Evolutionary conservation across 2,797 vertebrate species (phyloP), one percentile per base, ranked within the genome.

Genomic region (Clarias platycephalus): DNA sequence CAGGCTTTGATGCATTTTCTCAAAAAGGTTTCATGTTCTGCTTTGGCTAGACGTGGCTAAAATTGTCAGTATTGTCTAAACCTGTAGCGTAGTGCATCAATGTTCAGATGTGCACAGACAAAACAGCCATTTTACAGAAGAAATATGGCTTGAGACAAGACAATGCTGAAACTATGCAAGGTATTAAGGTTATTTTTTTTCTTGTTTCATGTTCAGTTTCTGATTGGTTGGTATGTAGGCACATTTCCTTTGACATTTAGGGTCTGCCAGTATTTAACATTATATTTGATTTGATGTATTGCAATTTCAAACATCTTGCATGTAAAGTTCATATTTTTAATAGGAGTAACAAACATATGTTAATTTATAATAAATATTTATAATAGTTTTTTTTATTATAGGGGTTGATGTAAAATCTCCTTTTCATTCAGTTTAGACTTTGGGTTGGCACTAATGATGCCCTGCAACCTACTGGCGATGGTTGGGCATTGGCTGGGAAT

Each of bases 191-290:
- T n/a, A n/a, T n/a, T n/a, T n/a, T n/a, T n/a, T n/a, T n/a, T 78
- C 12, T 40, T 40, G 13, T 62, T 78, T 78, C 22, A 62, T n/a
- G 34, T 3, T n/a, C 37, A 66, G 4, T 26, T 26, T 68, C 58
- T 71, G n/a, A 7, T 13, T 66, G 81, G 67, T 57, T 78, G 53
- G 67, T 55, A n/a, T 64, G 16, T 13, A 58, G 71, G 49, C 26
- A 62, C 62, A 37, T 63, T 84, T 72, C 44, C 76, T 83, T 63
- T 89, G 76, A 62, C 77, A 68, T 83, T 86, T 28, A 10, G 37
- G 13, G 22, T 0, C 57, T 62, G n/a, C 15, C 3, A 18, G 2
- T 40, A 40, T 63, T 8, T 40, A 63, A 18, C n/a, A 16, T 6
- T 55, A 75, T 34, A 34, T 34, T 76, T 53, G 49, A 34, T 34